A percentile compares a stretch with the other conserved stretches of the same genome.
Conservation (phyloP, 2,113 vertebrate genomes). For the Toxotes chatareus region DNA sequence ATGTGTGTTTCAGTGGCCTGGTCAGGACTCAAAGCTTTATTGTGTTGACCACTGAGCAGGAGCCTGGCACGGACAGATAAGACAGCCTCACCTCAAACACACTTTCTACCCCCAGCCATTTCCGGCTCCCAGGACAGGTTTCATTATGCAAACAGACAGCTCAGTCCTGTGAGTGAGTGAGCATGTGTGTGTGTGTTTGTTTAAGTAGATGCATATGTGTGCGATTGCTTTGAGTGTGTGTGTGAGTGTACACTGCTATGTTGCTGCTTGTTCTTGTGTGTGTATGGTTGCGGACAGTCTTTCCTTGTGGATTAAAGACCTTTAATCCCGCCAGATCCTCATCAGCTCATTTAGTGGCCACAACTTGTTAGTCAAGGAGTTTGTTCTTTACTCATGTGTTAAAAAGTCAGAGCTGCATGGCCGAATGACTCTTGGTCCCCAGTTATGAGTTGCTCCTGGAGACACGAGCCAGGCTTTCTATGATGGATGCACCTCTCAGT, state of each 20-base stretch:
- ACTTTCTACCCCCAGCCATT: slow-evolving; percentile 25
- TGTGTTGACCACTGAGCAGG: slow-evolving; percentile 44
- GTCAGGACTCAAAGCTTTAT: slow-evolving; percentile 49
- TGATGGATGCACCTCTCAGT: slow-evolving; percentile 71
- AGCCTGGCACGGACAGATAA: slow-evolving; percentile 71
- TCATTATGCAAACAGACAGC: slow-evolving; percentile 58
- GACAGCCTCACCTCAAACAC: slow-evolving; percentile 56
- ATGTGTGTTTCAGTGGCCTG: slow-evolving; percentile 18
- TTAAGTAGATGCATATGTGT: slow-evolving; percentile 33
- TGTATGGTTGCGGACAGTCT: slow-evolving; percentile 33
- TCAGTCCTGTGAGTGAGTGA: background rate
- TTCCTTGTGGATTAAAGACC: slow-evolving; percentile 66
- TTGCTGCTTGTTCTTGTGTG: slow-evolving; percentile 15
- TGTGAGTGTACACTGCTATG: slow-evolving; percentile 1
- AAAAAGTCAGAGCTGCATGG: slow-evolving; percentile 23
- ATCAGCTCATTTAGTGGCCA: slow-evolving; percentile 59
- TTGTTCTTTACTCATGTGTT: slow-evolving; percentile 38
- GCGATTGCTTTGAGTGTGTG: background rate
- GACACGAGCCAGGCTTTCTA: slow-evolving; percentile 25
- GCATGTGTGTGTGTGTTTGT: background rate
- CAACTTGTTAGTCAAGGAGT: slow-evolving; percentile 53
- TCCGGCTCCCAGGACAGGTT: slow-evolving; percentile 47
- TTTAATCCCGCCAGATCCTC: slow-evolving; percentile 70
- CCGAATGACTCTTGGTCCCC: slow-evolving; percentile 28
- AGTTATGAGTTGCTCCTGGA: slow-evolving; percentile 20